A percentile compares a stretch with the other conserved stretches of the same genome.
Evolutionary conservation across 2,113 vertebrate species (phyloP).

Genomic region (Laticauda laticaudata): DNA sequence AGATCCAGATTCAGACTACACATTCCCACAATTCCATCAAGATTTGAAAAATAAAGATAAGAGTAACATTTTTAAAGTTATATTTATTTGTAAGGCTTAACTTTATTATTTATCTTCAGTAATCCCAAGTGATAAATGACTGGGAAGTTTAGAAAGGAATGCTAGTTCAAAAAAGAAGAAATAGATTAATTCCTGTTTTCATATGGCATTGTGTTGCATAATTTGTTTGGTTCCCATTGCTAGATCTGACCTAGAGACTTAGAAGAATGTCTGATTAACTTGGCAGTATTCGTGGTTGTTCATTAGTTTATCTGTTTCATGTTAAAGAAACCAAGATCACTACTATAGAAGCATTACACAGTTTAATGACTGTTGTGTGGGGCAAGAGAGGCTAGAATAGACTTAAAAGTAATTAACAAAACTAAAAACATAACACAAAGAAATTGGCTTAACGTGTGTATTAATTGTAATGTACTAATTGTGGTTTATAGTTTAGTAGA

Average conservation of each 20-base stretch:
- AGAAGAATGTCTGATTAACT: not conserved
- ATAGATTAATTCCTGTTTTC: not conserved
- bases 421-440: not conserved
- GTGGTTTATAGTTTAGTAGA: not conserved
- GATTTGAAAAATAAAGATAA: not conserved
- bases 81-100: not conserved
- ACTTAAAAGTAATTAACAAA: not conserved
- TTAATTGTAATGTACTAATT: not conserved
- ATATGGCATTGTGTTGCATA: not conserved
- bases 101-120: not conserved
- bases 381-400: not conserved
- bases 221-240: not conserved
- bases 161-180: not conserved
- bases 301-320: not conserved
- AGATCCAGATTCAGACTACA: not conserved
- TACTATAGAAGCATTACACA: not conserved
- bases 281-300: not conserved
- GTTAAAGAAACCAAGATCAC: not conserved
- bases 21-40: not conserved
- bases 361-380: fast-evolving
- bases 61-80: not conserved
- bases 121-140: not conserved
- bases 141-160: not conserved
- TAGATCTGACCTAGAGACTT: not conserved
- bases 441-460: not conserved